phyloP scores from a whole-genome alignment of 2,888 invertebrate genomes.

The Zonitis immaculata region DNA sequence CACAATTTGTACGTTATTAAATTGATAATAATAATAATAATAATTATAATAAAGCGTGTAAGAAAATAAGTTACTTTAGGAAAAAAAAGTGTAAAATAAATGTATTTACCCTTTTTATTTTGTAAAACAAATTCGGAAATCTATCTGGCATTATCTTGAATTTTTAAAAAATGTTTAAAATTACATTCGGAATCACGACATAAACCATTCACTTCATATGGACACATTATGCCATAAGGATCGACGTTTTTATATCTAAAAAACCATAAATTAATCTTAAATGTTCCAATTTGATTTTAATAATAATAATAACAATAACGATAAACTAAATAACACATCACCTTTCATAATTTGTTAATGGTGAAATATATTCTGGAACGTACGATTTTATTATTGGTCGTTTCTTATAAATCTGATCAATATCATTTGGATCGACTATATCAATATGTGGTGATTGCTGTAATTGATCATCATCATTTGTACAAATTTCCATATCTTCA shows the following conservation, averaged over 20 bases:
- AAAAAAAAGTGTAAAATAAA: not conserved
- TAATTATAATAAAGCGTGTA: not conserved
- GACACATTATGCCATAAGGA: constrained; percentile 43
- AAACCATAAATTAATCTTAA: no score
- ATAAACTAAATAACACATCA: constrained; percentile 16
- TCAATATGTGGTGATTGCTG: constrained; percentile 7
- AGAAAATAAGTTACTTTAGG: not conserved
- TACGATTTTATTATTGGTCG: constrained; percentile 7
- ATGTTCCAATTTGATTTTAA: constrained; percentile 2
- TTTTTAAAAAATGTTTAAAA: constrained; percentile 36
- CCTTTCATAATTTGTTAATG: constrained; percentile 38
- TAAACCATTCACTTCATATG: constrained; percentile 43
- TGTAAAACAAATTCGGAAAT: not conserved
- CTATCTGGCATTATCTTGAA: constrained; percentile 1
- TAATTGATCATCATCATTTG: constrained; percentile 4
- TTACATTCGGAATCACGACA: constrained; percentile 45
- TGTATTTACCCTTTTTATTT: not conserved
- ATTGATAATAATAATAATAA: not conserved
- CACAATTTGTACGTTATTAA: not conserved
- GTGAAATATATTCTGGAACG: constrained; percentile 40
- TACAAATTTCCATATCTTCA: constrained; percentile 19
- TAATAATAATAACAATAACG: not conserved
- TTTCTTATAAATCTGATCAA: constrained; percentile 26
- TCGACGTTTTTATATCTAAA: constrained; percentile 31
- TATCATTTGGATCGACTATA: constrained; percentile 34